These are phyloP conservation scores for Pristiophorus japonicus DNA, from an alignment of 2,113 vertebrate genomes.

Conservation along the genomic window DNA sequence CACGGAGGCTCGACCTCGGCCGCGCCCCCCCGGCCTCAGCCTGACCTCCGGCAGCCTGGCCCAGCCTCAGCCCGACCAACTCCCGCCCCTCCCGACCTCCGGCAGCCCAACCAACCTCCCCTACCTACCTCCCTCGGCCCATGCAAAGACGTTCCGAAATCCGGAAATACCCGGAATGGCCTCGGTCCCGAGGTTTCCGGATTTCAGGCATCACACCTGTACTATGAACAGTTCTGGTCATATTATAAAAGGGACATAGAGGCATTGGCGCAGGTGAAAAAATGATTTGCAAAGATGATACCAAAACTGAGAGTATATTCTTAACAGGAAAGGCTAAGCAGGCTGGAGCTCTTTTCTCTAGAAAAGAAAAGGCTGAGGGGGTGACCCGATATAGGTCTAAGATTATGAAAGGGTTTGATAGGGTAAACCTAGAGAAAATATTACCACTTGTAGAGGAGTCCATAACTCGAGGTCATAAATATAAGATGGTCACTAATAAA, in stretches of 20 bases:
- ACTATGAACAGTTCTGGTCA: background rate
- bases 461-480: background rate
- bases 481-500: background rate
- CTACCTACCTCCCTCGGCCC: too few relatives aligned
- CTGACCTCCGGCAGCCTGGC: too few relatives aligned
- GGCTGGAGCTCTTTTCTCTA: background rate
- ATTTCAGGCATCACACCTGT: too few relatives aligned
- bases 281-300: background rate
- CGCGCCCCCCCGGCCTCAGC: too few relatives aligned
- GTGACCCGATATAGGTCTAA: background rate
- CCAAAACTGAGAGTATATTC: background rate
- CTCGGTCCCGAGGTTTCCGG: too few relatives aligned
- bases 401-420: background rate
- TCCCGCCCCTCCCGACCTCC: too few relatives aligned
- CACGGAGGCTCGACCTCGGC: too few relatives aligned
- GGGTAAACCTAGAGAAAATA: background rate
- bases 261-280: background rate
- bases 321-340: background rate
- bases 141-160: too few relatives aligned
- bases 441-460: background rate
- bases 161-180: too few relatives aligned
- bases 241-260: background rate
- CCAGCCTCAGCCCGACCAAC: too few relatives aligned
- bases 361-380: background rate
- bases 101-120: too few relatives aligned